Base-by-base conservation (phyloP, 1,140 invertebrate species). In the Drosophila neocordata region DNA sequence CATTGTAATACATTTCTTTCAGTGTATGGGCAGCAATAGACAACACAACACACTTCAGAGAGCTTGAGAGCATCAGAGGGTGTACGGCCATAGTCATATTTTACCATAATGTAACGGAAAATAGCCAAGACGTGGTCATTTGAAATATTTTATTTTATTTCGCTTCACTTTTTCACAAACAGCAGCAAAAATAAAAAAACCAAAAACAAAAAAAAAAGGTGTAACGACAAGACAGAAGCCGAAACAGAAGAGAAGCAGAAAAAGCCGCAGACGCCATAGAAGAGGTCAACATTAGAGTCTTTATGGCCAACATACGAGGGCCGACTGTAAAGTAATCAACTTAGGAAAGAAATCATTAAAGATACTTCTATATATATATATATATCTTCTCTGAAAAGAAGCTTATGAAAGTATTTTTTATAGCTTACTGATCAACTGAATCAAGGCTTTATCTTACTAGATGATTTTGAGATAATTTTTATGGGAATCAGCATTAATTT, bases 51-150 rank as follows among this genome's bases (percentile, higher is more conserved):
- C 34, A 71, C 61, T 74, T 18, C 35, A 72, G 64, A 72, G 64
- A 76, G 57, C 53, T 56, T 18, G 41, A 48, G 41, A 48, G 41
- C 53, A 34, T 34, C 53, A 13, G 15, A 24, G 53, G 31, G 67
- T 70, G 81, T 71, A 85, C 51, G 27, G 73, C 65, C 69, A 73
- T 61, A 71, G 79, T 59, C 69, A 87, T 87, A 87, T 88, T 87
- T 87, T 88, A 87, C 75, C 79, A 87, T 87, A 87, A 87, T 87
- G 82, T 87, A 88, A 87, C 82, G 83, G 82, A 76, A 87, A 88
- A 87, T 87, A 79, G 82, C 82, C 78, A 87, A 88, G 83, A 82
- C 83, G 83, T 87, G 82, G 82, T 87, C 82, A 87, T 87, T 88
- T 79, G 60, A 88, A 87, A 82, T 87, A 87, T 87, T 87, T 87